Conservation (phyloP, 2,113 vertebrate species). For the Quiscalus mexicanus region DNA sequence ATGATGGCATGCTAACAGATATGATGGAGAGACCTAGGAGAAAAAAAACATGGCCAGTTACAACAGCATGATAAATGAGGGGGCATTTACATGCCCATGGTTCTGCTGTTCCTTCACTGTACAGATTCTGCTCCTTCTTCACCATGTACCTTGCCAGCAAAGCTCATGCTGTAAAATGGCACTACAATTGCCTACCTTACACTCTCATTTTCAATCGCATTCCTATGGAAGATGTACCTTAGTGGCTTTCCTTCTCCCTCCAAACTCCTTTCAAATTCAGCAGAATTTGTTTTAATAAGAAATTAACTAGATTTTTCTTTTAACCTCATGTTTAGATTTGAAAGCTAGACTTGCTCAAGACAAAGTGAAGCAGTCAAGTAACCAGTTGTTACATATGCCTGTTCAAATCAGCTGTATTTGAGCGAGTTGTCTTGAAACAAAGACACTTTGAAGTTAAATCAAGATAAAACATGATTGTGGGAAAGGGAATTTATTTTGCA, state of each 20-base stretch:
- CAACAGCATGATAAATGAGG: background rate
- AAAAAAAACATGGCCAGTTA: background rate
- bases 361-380: background rate
- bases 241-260: background rate
- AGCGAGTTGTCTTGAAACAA: conserved; percentile 31
- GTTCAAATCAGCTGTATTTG: conserved; percentile 12
- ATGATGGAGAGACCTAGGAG: background rate
- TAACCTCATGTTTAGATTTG: background rate
- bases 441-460: conserved; percentile 57
- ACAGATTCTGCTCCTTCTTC: background rate
- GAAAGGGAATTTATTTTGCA: conserved; percentile 46
- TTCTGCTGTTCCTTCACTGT: background rate
- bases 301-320: background rate
- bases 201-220: background rate
- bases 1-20: background rate
- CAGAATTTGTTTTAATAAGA: background rate
- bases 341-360: background rate
- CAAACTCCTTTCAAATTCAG: background rate
- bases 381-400: background rate
- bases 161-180: accelerated
- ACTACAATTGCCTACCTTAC: background rate
- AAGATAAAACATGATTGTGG: conserved; percentile 53
- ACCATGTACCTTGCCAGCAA: accelerated
- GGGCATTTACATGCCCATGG: background rate
- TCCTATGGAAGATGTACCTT: background rate